phyloP scores from a whole-genome alignment of 1,140 invertebrate species.

The Trichogramma pretiosum region DNA sequence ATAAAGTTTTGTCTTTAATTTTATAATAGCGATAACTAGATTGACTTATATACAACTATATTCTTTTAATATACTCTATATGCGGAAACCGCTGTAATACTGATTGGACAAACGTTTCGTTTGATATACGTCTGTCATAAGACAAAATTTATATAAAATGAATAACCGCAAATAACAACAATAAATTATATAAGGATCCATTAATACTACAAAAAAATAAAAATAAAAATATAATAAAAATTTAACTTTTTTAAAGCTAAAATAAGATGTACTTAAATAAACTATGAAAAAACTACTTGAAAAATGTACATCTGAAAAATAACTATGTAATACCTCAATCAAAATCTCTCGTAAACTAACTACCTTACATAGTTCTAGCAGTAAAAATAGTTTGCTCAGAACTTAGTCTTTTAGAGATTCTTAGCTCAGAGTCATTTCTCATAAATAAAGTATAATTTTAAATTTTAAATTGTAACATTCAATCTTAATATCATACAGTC shows the following conservation, averaged over 20 bases:
- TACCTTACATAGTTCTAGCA: neutral
- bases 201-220: neutral
- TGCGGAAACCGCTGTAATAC: conserved; percentile 18
- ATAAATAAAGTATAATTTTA: too few species aligned
- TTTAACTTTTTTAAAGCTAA: conserved; percentile 7
- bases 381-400: too few species aligned
- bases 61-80: conserved; percentile 12
- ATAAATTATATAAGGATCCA: neutral
- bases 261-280: neutral
- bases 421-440: too few species aligned
- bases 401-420: too few species aligned
- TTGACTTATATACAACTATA: conserved; percentile 8
- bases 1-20: conserved; percentile 5
- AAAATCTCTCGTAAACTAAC: neutral
- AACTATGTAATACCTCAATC: neutral
- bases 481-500: conserved; percentile 9
- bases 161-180: conserved; percentile 9
- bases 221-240: conserved; percentile 1
- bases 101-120: conserved; percentile 12
- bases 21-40: conserved; percentile 4
- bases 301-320: neutral
- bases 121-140: conserved; percentile 10
- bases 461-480: too few species aligned
- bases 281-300: neutral
- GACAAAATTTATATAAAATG: conserved; percentile 14